Evolutionary conservation across 1,140 invertebrate genomes (phyloP), one percentile per base, ranked within the genome.

Genomic region (Venturia canescens): DNA sequence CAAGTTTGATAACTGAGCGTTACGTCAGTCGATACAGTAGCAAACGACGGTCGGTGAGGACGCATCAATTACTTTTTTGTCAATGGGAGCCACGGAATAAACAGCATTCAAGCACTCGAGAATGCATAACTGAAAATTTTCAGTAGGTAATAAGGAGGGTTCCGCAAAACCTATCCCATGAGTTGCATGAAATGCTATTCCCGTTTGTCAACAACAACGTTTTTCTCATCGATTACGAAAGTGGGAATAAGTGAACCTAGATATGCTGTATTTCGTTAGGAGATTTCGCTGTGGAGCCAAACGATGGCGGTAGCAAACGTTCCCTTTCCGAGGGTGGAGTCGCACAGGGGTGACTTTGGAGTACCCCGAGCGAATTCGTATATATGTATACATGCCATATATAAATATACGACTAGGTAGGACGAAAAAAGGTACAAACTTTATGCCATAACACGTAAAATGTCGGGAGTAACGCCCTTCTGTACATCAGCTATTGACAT

Each of bases 321-420:
- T 66, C 60, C 60, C 60, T 66, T 23, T 5, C 60, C 23, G 23
- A 66, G 60, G 60, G 60, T 66, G 60, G 60, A 66, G 60, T 66
- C 60, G 60, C 60, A 26, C 60, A 26, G 60, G 60, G 60, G 60
- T 66, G 60, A 27, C 23, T 66, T 66, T 23, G 26, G 53, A 1
- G 21, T 23, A 66, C 60, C 60, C 60, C 60, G 15, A 27, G 23
- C 23, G 4, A n/a, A 66, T 13, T 26, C 27, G 23, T 27, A 66
- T 15, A 13, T 11, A 27, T 26, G 23, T 66, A 26, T 66, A 66
- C 21, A 27, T 66, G 21, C 27, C 27, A 57, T 57, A 57, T 57
- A 57, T 57, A 57, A 0, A 1, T 23, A 57, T 57, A 57, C 16
- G 5, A 23, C 0, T 5, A n/a, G 21, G 1, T 63, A 26, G 23